Conservation (phyloP, 2,888 invertebrate species). For the Syrphus vitripennis region DNA sequence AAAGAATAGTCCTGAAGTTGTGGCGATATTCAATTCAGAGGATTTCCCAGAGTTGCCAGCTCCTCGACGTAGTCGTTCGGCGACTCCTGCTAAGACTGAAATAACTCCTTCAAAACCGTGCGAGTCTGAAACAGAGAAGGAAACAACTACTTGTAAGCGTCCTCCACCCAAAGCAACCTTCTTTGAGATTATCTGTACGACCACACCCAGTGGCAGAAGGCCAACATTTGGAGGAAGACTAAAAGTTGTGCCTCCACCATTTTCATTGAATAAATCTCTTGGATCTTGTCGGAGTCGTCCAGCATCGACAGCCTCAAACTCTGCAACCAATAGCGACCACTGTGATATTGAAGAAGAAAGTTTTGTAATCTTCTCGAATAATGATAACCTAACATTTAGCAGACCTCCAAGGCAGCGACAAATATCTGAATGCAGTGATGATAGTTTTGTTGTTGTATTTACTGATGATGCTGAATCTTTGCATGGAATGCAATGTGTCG, state of each 20-base stretch:
- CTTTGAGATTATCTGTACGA: conserved; percentile 49
- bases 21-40: conserved; percentile 70
- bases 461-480: conserved; percentile 69
- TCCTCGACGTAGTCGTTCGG: conserved; percentile 50
- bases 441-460: conserved; percentile 73
- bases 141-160: not conserved
- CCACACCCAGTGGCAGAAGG: conserved; percentile 12
- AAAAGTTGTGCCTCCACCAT: conserved; percentile 54
- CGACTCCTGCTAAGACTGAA: conserved; percentile 53
- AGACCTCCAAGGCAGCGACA: conserved; percentile 64
- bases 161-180: conserved; percentile 29
- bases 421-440: conserved; percentile 75
- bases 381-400: conserved; percentile 3
- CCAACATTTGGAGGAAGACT: conserved; percentile 60
- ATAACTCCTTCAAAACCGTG: not conserved
- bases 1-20: conserved; percentile 33
- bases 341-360: conserved; percentile 63
- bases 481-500: conserved; percentile 20
- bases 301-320: not conserved
- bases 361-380: conserved; percentile 59
- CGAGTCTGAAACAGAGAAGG: not conserved
- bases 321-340: conserved; percentile 2
- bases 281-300: conserved; percentile 4
- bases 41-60: conserved; percentile 72
- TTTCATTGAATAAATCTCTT: conserved; percentile 43